Percentiles rank a stretch among this genome's conserved stretches.
These are phyloP conservation scores for Xanthorhoe spadicearia DNA, from an alignment of 2,888 invertebrate species.

Conservation along the genomic window DNA sequence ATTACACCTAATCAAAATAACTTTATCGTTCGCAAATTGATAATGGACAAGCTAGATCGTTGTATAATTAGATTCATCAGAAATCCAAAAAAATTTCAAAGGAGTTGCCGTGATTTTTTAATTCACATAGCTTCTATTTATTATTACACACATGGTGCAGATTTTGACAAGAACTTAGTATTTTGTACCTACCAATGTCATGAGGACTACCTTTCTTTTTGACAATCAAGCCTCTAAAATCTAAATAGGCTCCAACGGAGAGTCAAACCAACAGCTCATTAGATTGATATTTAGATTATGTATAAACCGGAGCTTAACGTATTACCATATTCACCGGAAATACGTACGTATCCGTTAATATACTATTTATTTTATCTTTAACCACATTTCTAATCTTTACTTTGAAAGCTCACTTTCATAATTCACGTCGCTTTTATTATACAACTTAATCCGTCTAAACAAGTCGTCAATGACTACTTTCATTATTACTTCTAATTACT, in stretches of 20 bases:
- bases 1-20: too few species aligned
- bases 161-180: too few species aligned
- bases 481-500: slow-evolving; percentile 40
- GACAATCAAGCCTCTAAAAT: too few species aligned
- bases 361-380: neutral
- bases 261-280: neutral
- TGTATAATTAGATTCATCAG: too few species aligned
- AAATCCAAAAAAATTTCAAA: too few species aligned
- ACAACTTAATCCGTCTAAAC: slow-evolving; percentile 11
- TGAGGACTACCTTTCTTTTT: too few species aligned
- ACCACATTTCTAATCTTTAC: slow-evolving; percentile 10
- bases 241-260: neutral
- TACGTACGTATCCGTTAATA: slow-evolving; percentile 6
- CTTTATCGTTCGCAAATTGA: too few species aligned
- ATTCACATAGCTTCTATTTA: too few species aligned
- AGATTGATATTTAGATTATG: slow-evolving; percentile 1
- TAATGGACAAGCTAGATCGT: too few species aligned
- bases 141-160: too few species aligned
- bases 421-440: slow-evolving; percentile 3
- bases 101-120: too few species aligned
- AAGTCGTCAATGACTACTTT: slow-evolving; percentile 24
- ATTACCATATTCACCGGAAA: slow-evolving; percentile 6
- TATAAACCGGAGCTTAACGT: neutral
- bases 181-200: too few species aligned
- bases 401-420: slow-evolving; percentile 14